Evolutionary conservation across 30 jellyfish, hydroid and myxozoan species (phyloP).

Genomic region (Cassiopea andromeda): DNA sequence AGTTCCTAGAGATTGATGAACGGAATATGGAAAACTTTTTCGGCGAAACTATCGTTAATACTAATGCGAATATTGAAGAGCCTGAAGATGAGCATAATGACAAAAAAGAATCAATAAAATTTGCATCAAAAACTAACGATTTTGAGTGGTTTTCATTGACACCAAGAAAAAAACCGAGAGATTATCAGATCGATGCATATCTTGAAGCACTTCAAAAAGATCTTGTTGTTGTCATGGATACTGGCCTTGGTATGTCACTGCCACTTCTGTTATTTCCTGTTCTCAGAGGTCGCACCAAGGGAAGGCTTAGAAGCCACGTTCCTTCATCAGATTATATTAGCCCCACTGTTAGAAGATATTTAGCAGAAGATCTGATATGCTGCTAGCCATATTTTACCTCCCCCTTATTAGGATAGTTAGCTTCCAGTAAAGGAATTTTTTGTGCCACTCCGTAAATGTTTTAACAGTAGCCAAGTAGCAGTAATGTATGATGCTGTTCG

Average conservation of each 20-base stretch:
- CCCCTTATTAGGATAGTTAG: too few species aligned
- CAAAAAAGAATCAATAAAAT: background rate
- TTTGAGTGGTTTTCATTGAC: conserved; percentile 76
- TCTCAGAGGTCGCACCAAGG: too few species aligned
- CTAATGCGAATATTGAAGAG: background rate
- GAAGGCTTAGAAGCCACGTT: too few species aligned
- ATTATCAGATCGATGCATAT: conserved; percentile 76
- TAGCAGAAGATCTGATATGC: too few species aligned
- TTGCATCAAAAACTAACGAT: conserved; percentile 25
- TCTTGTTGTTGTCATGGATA: conserved; percentile 67
- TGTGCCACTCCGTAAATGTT: too few species aligned
- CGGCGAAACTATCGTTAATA: conserved; percentile 7
- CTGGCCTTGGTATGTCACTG: conserved; percentile 70
- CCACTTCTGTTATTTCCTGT: too few species aligned
- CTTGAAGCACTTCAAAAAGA: conserved; percentile 77
- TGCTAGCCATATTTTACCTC: too few species aligned
- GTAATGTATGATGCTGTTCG: too few species aligned
- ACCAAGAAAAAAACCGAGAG: conserved; percentile 63
- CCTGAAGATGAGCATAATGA: background rate
- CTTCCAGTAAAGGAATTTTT: too few species aligned
- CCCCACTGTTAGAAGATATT: too few species aligned
- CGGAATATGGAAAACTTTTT: conserved; percentile 60
- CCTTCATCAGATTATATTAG: too few species aligned
- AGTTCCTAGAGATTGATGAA: conserved; percentile 39
- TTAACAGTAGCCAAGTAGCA: too few species aligned